phyloP scores from a whole-genome alignment of 2,113 vertebrate genomes.

The Burhinus oedicnemus region DNA sequence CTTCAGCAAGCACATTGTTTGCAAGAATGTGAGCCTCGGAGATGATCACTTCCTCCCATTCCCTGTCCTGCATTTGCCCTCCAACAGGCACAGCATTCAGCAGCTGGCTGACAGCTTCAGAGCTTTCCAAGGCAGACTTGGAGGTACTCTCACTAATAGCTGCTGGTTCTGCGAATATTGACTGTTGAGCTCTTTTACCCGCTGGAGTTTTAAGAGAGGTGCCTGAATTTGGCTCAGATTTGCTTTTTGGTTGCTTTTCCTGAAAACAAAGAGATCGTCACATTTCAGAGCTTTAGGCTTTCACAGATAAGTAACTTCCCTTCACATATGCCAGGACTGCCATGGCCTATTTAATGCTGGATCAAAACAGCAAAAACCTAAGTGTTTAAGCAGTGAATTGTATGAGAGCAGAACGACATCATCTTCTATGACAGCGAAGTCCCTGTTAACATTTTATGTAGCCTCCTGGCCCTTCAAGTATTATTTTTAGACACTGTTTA shows the following conservation, averaged over 20 bases:
- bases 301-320: not conserved
- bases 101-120: slow-evolving; percentile 78
- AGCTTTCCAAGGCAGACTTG: slow-evolving; percentile 68
- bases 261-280: slow-evolving; percentile 41
- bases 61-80: slow-evolving; percentile 64
- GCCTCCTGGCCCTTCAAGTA: not conserved
- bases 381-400: not conserved
- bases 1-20: slow-evolving; percentile 51
- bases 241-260: slow-evolving; percentile 79
- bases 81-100: slow-evolving; percentile 65
- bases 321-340: not conserved
- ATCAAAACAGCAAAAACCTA: not conserved
- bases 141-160: slow-evolving; percentile 45
- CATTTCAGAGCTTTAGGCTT: not conserved
- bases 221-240: slow-evolving; percentile 72
- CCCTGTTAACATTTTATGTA: not conserved
- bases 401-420: not conserved
- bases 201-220: slow-evolving; percentile 63
- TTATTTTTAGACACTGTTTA: not conserved
- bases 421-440: not conserved
- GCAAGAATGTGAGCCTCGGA: slow-evolving; percentile 70
- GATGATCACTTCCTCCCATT: slow-evolving; percentile 80
- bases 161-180: slow-evolving; percentile 9
- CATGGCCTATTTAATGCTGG: not conserved
- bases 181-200: slow-evolving; percentile 71